Evolutionary conservation across 1,140 invertebrate genomes (phyloP).

Genomic region (Potamilus streckersoni): DNA sequence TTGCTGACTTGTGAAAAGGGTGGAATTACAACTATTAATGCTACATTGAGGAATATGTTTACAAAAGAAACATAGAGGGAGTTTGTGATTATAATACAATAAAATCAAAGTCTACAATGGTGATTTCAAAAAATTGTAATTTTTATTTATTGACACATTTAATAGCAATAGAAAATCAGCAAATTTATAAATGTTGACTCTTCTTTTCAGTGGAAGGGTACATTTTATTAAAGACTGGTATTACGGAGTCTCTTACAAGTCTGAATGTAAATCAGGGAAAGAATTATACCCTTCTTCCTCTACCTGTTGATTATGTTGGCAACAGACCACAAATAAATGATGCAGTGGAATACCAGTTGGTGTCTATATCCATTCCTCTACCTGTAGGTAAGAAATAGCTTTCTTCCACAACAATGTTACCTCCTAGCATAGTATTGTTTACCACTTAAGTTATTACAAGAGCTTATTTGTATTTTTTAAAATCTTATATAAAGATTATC

Average conservation of each 20-base stretch:
- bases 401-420: no score
- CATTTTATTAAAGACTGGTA: not conserved
- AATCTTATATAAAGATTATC: no score
- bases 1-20: no score
- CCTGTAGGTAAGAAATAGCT: no score
- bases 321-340: not conserved
- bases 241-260: not conserved
- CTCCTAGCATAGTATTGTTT: no score
- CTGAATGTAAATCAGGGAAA: not conserved
- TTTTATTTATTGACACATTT: not conserved
- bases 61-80: not conserved
- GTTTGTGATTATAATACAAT: not conserved
- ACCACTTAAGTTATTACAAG: no score
- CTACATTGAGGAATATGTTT: no score
- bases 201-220: constrained; percentile 3
- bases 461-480: no score
- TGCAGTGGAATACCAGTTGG: no score
- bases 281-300: not conserved
- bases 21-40: no score
- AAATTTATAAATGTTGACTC: not conserved
- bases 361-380: no score
- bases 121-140: not conserved
- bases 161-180: not conserved
- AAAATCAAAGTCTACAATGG: not conserved
- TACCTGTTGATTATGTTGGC: constrained; percentile 10